Evolutionary conservation across 2,888 invertebrate genomes (phyloP).

Genomic region (Cepaea hortensis): DNA sequence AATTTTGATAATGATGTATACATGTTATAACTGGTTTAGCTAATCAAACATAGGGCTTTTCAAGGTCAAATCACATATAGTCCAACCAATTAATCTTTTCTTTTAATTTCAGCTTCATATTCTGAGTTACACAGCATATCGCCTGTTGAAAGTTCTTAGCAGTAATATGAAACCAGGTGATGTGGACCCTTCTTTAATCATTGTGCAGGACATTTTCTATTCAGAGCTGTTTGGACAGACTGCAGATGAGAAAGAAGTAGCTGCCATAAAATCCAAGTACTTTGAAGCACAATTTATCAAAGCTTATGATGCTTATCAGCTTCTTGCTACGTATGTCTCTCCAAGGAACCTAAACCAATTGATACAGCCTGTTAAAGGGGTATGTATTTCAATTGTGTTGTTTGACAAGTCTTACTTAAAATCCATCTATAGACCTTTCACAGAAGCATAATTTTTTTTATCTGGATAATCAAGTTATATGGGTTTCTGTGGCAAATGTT

Average conservation of each 20-base stretch:
- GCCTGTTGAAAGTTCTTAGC: constrained; percentile 86
- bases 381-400: constrained; percentile 68
- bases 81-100: background rate
- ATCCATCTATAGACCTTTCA: too few species aligned
- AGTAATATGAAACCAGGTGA: constrained; percentile 85
- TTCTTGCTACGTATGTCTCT: constrained; percentile 87
- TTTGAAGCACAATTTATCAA: constrained; percentile 82
- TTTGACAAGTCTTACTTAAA: too few species aligned
- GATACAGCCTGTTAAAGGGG: constrained; percentile 87
- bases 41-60: too few species aligned
- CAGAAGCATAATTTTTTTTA: too few species aligned
- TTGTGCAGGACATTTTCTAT: constrained; percentile 88
- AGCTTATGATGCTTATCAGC: constrained; percentile 89
- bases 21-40: too few species aligned
- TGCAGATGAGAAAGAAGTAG: constrained; percentile 93
- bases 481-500: background rate
- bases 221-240: constrained; percentile 91
- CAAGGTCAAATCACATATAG: too few species aligned
- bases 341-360: constrained; percentile 86
- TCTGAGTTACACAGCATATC: constrained; percentile 90
- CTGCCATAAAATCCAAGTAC: constrained; percentile 85
- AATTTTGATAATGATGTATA: too few species aligned
- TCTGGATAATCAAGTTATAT: background rate
- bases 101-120: constrained; percentile 84
- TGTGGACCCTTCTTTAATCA: constrained; percentile 86